Percentiles rank a stretch among this genome's conserved stretches.
Conservation (phyloP, 2,888 invertebrate species). For the Rhingia campestris region DNA sequence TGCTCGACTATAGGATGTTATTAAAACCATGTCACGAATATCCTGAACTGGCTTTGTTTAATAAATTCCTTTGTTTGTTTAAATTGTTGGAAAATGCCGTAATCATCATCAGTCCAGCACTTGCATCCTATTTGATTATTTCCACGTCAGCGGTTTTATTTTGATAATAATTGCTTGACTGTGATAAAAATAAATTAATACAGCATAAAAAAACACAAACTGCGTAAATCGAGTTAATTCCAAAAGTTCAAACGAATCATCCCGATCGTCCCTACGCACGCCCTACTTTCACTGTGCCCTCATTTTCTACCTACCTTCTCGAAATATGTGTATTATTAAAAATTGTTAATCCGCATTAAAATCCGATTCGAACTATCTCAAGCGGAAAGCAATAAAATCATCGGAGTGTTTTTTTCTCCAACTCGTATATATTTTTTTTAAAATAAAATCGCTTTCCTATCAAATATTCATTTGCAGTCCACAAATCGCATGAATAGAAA, state of each 20-base stretch:
- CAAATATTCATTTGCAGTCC: constrained; percentile 64
- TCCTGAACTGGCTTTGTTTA: neutral
- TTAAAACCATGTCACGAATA: constrained; percentile 10
- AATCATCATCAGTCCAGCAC: constrained; percentile 21
- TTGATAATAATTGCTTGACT: constrained; percentile 44
- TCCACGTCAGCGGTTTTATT: constrained; percentile 50
- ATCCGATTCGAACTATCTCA: constrained; percentile 64
- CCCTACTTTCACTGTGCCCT: neutral
- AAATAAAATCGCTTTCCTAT: constrained; percentile 38
- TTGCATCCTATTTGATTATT: constrained; percentile 37
- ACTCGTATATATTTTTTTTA: neutral
- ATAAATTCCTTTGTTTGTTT: neutral
- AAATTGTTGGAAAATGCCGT: constrained; percentile 19
- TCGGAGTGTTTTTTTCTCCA: constrained; percentile 39
- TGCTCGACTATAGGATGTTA: too few relatives aligned
- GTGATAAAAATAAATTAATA: constrained; percentile 50
- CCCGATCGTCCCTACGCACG: neutral
- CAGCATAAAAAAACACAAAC: constrained; percentile 13
- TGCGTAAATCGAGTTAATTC: constrained; percentile 44
- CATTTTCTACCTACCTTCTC: neutral
- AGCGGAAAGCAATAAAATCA: constrained; percentile 72
- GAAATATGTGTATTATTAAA: constrained; percentile 56
- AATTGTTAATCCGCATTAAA: constrained; percentile 70
- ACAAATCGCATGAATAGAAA: constrained; percentile 66
- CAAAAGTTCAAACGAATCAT: constrained; percentile 53